phyloP scores from a whole-genome alignment of 2,113 vertebrate genomes.

The Nestor notabilis region DNA sequence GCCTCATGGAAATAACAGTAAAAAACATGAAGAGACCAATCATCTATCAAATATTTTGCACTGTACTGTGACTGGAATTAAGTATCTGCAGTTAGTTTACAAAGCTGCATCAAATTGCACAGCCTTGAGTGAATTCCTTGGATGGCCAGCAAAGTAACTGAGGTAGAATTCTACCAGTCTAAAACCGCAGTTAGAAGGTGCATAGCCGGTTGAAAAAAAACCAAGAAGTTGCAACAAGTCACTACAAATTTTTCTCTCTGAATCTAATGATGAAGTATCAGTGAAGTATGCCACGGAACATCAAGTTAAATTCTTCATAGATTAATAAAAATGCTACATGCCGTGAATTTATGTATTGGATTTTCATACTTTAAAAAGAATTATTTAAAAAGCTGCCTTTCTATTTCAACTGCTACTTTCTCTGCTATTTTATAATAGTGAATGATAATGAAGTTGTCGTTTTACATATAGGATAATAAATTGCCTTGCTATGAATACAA shows the following conservation, averaged over 20 bases:
- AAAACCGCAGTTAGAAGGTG: neutral
- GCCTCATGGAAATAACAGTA: neutral
- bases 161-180: neutral
- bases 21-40: neutral
- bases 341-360: neutral
- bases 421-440: constrained; percentile 9
- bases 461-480: constrained; percentile 53
- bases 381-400: constrained; percentile 21
- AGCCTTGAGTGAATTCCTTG: neutral
- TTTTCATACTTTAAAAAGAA: constrained; percentile 10
- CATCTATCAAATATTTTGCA: neutral
- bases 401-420: constrained; percentile 27
- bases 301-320: constrained; percentile 24
- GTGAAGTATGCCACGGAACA: neutral
- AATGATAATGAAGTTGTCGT: constrained; percentile 50
- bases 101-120: neutral
- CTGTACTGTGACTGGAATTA: neutral
- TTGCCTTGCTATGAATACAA: constrained; percentile 12
- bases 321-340: constrained; percentile 33
- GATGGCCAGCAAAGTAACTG: neutral
- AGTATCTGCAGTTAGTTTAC: neutral
- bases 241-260: neutral
- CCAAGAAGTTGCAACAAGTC: fast-evolving
- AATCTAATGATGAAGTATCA: neutral
- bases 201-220: neutral